Evolutionary conservation across 2,113 vertebrate genomes (phyloP).

Genomic region (Microtus ochrogaster): DNA sequence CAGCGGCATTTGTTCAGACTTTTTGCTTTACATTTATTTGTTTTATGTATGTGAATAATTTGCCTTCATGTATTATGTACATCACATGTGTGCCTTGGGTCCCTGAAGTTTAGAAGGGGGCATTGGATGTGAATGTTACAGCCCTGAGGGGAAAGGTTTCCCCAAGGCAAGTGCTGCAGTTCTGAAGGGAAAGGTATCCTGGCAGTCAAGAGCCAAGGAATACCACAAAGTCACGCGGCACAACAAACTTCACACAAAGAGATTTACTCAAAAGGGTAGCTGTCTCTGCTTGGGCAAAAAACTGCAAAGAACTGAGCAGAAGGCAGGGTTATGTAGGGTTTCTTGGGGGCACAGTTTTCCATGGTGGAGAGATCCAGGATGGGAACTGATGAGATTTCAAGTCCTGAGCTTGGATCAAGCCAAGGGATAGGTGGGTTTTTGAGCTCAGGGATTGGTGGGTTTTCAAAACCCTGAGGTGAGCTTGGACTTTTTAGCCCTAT

Average conservation of each 20-base stretch:
- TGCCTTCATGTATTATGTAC: neutral
- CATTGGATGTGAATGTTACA: neutral
- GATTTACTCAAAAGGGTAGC: neutral
- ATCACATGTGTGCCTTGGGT: neutral
- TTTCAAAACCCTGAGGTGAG: neutral
- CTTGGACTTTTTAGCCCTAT: neutral
- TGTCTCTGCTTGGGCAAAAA: neutral
- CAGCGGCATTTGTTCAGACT: neutral
- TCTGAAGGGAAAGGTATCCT: neutral
- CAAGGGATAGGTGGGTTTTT: neutral
- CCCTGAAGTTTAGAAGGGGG: neutral
- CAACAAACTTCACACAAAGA: neutral
- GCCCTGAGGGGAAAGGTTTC: neutral
- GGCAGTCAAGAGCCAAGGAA: neutral
- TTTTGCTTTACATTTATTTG: neutral
- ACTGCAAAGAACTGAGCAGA: neutral
- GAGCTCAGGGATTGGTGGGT: neutral
- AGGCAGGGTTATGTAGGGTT: neutral
- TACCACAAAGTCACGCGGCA: neutral
- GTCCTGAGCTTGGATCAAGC: neutral
- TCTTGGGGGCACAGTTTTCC: neutral
- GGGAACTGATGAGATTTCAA: neutral
- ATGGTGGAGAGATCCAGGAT: no score
- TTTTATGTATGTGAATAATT: neutral
- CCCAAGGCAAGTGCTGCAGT: neutral